These are phyloP conservation scores for Eristalis pertinax DNA, from an alignment of 2,888 invertebrate genomes.

Conservation along the genomic window DNA sequence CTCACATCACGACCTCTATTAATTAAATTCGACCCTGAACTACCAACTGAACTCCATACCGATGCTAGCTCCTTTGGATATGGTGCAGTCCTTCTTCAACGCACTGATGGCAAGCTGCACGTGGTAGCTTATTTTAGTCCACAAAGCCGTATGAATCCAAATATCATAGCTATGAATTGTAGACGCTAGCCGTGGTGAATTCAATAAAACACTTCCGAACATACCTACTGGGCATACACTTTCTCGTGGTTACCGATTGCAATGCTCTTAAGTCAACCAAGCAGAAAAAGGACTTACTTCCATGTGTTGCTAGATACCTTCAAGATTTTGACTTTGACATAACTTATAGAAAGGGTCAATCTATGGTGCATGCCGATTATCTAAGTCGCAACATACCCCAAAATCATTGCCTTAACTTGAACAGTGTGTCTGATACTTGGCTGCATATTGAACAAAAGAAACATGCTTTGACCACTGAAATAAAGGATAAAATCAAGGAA, in stretches of 20 bases:
- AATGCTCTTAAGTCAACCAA: slow-evolving; percentile 25
- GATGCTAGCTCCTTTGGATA: too few relatives aligned
- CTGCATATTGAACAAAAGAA: too few relatives aligned
- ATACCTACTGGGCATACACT: not conserved
- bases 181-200: slow-evolving; percentile 25
- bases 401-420: not conserved
- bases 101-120: too few relatives aligned
- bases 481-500: too few relatives aligned
- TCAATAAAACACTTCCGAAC: slow-evolving; percentile 1
- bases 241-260: too few relatives aligned
- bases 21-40: too few relatives aligned
- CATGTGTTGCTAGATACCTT: not conserved
- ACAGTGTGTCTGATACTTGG: not conserved
- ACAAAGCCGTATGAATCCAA: not conserved
- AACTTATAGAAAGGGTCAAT: not conserved
- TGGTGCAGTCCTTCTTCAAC: too few relatives aligned
- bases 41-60: too few relatives aligned
- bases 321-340: not conserved
- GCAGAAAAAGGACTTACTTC: slow-evolving; percentile 3
- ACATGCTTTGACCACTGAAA: too few relatives aligned
- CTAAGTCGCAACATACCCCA: too few relatives aligned
- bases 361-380: not conserved
- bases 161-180: slow-evolving; percentile 34
- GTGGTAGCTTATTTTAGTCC: too few relatives aligned
- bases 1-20: too few relatives aligned